Evolutionary conservation across 2,888 invertebrate genomes (phyloP).

Genomic region (Polymixis flavicincta): DNA sequence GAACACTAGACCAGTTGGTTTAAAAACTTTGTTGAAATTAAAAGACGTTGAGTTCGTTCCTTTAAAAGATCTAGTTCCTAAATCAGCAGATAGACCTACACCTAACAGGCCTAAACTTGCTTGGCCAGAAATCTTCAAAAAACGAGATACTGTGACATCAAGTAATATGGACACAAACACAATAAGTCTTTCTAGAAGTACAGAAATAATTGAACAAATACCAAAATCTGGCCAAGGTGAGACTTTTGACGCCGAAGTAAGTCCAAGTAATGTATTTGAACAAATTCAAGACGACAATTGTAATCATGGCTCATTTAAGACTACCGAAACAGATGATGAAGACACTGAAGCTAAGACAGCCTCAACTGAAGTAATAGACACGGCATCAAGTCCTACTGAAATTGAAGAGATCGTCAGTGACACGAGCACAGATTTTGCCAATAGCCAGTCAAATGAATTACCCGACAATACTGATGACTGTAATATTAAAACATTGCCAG

Average conservation of each 20-base stretch:
- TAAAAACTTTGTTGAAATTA: conserved; percentile 76
- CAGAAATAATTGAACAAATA: conserved; percentile 11
- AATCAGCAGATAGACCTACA: conserved; percentile 49
- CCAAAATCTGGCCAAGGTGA: conserved; percentile 3
- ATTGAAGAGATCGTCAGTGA: conserved; percentile 14
- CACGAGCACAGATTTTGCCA: background rate
- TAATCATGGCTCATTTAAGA: conserved; percentile 8
- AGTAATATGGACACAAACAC: conserved; percentile 4
- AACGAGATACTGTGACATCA: background rate
- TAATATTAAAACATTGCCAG: background rate
- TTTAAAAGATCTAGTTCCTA: conserved; percentile 60
- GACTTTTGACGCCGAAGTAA: conserved; percentile 55
- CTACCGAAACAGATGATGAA: background rate
- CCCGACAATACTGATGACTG: conserved; percentile 16
- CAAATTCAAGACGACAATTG: conserved; percentile 32
- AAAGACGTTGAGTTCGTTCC: conserved; percentile 75
- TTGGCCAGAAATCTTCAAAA: conserved; percentile 32
- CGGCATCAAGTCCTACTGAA: conserved; percentile 58
- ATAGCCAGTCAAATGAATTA: conserved; percentile 19
- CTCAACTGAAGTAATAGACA: conserved; percentile 63
- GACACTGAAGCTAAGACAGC: conserved; percentile 8
- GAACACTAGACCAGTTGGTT: conserved; percentile 54
- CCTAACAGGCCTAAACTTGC: conserved; percentile 14
- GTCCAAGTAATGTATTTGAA: conserved; percentile 54
- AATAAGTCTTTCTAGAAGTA: conserved; percentile 14